Evolutionary conservation across 2,888 invertebrate genomes (phyloP), one percentile per base, ranked within the genome.

Genomic region (Plusia festucae): DNA sequence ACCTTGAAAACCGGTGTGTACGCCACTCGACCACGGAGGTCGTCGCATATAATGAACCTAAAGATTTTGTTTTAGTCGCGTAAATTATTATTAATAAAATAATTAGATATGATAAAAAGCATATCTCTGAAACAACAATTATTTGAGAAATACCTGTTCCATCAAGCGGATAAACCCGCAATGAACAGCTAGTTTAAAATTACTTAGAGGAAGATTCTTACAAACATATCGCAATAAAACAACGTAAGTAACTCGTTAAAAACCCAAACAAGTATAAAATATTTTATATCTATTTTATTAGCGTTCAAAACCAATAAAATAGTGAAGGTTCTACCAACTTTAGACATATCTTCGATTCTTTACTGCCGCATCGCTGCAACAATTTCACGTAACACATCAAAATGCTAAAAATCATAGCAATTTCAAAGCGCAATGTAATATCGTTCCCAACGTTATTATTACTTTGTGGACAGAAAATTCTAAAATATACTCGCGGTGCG

Each of bases 401-500:
- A 81, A 78, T 65, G 62, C 71, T 79, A 70, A 78, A 74, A 70
- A 62, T 71, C 60, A 76, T 71, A 58, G 65, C 69, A 53, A 73
- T 77, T 57, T 62, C 69, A 68, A 65, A 65, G 65, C 46, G 56
- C 56, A 68, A 66, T 70, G 65, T 72, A 81, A 85, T 83, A 82
- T 78, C 74, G 79, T 76, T 85, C 75, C 66, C 72, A 76, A 76
- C 70, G 61, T 73, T 82, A 79, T 78, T 83, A 82, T 81, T 74
- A 76, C 73, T 62, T 64, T 60, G 67, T 67, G 53, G 68, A 70
- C 76, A 69, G 72, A 70, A 73, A 83, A 80, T 77, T 70, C 73
- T 82, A 79, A 83, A 83, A 83, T 85, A 82, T 82, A 69, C 79
- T 78, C 63, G 69, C 74, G 64, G 76, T 67, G 79, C 78, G 76